Evolutionary conservation across 2,113 vertebrate genomes (phyloP).

Genomic region (Crotophaga sulcirostris): DNA sequence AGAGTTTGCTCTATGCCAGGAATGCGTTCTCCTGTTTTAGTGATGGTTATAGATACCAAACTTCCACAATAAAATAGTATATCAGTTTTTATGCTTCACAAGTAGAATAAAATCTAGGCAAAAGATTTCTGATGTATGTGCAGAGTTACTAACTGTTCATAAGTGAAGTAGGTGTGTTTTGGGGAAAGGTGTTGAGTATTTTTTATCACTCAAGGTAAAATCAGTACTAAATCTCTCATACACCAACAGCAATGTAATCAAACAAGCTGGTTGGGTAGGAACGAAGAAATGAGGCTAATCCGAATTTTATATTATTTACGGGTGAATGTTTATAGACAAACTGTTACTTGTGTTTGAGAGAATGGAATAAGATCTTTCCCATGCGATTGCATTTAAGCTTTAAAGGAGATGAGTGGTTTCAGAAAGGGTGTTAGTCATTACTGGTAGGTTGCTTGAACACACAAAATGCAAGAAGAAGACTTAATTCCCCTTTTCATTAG

Average conservation of each 20-base stretch:
- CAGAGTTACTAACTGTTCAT: not conserved
- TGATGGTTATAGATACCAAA: not conserved
- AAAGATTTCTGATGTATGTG: not conserved
- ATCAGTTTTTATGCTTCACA: not conserved
- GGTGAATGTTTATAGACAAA: not conserved
- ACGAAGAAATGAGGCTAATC: not conserved
- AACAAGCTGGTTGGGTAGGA: not conserved
- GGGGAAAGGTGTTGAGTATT: not conserved
- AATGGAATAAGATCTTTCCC: not conserved
- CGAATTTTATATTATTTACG: not conserved
- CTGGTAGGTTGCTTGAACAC: not conserved
- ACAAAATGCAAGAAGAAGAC: not conserved
- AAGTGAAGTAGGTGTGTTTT: not conserved
- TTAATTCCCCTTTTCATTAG: not conserved
- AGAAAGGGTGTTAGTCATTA: not conserved
- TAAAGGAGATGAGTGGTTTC: not conserved
- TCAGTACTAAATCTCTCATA: not conserved
- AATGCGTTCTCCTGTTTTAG: not conserved
- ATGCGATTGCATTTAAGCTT: not conserved
- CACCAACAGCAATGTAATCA: not conserved
- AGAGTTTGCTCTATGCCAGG: not conserved
- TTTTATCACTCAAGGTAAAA: not conserved
- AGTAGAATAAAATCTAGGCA: not conserved
- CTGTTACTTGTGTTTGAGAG: not conserved
- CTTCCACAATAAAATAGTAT: not conserved